Conservation (phyloP, 2,797 vertebrate genomes). For the Vespertilio murinus region DNA sequence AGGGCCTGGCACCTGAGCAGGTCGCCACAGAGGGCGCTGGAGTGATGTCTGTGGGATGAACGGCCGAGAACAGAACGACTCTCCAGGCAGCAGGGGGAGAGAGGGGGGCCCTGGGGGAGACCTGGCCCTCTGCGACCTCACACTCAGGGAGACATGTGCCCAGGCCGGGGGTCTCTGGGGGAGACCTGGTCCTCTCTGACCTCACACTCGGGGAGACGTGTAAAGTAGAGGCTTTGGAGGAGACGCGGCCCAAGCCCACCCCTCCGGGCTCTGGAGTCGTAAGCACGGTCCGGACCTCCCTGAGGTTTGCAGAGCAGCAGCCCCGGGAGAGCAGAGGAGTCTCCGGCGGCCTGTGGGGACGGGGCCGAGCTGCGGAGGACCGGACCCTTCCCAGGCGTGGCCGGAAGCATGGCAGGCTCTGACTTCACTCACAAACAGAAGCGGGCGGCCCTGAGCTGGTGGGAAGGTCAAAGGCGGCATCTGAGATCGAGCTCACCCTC, state of each 20-base stretch:
- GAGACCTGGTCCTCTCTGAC: neutral
- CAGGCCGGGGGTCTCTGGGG: too few relatives aligned
- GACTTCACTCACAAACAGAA: neutral
- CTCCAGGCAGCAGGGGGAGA: neutral
- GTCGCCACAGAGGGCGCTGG: too few relatives aligned
- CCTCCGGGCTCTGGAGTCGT: neutral
- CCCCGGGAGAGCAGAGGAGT: neutral
- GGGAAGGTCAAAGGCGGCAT: fast-evolving
- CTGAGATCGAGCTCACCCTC: neutral
- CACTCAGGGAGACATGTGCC: neutral
- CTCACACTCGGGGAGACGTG: neutral
- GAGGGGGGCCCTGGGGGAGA: too few relatives aligned
- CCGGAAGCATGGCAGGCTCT: too few relatives aligned
- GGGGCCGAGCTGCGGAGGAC: too few relatives aligned
- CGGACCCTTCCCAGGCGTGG: too few relatives aligned
- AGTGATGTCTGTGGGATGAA: neutral
- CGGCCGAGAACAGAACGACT: too few relatives aligned
- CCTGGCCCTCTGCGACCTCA: neutral
- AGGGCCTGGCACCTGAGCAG: too few relatives aligned
- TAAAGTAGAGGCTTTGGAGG: neutral
- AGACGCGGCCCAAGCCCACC: fast-evolving
- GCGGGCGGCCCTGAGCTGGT: neutral
- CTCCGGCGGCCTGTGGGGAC: fast-evolving
- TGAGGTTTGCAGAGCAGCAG: neutral
- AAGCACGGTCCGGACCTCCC: neutral